Evolutionary conservation across 2,113 vertebrate species (phyloP).

Genomic region (Daubentonia madagascariensis): DNA sequence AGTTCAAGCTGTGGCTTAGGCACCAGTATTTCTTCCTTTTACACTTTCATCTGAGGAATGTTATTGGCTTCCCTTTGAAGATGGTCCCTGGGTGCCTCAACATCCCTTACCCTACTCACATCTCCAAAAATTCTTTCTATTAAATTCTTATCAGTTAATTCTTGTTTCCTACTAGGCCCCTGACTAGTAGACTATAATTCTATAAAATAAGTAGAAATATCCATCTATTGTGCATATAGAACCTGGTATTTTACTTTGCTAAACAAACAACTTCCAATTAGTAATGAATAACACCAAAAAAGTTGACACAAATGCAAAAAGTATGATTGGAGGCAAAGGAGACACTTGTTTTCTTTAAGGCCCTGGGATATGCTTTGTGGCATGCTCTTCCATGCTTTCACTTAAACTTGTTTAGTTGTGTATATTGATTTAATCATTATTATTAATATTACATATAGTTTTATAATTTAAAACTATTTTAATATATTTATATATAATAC

Average conservation of each 20-base stretch:
- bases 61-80: neutral
- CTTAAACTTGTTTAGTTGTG: neutral
- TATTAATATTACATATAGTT: neutral
- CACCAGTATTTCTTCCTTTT: neutral
- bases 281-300: neutral
- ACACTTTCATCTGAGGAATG: neutral
- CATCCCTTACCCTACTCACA: neutral
- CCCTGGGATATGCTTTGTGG: neutral
- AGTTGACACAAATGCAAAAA: neutral
- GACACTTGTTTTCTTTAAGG: neutral
- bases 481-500: neutral
- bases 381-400: neutral
- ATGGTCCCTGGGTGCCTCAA: neutral
- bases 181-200: neutral
- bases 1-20: neutral
- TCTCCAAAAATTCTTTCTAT: neutral
- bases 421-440: neutral
- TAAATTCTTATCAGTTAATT: neutral
- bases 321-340: neutral
- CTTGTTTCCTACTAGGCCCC: neutral
- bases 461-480: neutral
- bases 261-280: neutral
- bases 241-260: neutral
- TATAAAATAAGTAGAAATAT: neutral
- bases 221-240: neutral